Percentiles rank a stretch among this genome's conserved stretches.
phyloP scores from a whole-genome alignment of 2,888 invertebrate species.

The Dusona sp. region DNA sequence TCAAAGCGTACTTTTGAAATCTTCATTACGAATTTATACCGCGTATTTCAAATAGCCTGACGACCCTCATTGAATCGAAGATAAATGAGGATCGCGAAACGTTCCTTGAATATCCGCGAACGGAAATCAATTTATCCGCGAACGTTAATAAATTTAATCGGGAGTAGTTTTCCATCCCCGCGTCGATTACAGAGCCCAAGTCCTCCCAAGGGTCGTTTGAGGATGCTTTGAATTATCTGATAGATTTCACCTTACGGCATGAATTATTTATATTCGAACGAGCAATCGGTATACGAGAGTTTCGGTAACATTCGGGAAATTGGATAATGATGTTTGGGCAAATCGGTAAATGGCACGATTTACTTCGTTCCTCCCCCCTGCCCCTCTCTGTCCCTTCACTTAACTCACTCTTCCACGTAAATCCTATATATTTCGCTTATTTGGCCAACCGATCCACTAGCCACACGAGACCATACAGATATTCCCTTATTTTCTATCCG shows the following conservation, averaged over 20 bases:
- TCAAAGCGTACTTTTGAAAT: constrained; percentile 46
- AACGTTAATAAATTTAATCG: constrained; percentile 66
- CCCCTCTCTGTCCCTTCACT: not conserved
- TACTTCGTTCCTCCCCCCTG: not conserved
- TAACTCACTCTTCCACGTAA: constrained; percentile 21
- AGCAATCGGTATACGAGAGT: constrained; percentile 39
- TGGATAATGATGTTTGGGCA: constrained; percentile 70
- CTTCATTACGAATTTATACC: constrained; percentile 52
- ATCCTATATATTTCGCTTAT: constrained; percentile 50
- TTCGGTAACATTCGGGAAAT: constrained; percentile 56
- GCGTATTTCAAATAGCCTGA: constrained; percentile 2
- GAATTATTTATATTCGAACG: constrained; percentile 63
- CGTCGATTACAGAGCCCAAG: constrained; percentile 4
- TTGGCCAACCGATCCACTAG: constrained; percentile 32
- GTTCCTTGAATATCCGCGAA: constrained; percentile 41
- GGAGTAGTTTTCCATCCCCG: not conserved
- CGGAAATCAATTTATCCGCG: constrained; percentile 60
- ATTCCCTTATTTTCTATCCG: constrained; percentile 1
- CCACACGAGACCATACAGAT: constrained; percentile 14
- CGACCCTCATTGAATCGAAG: constrained; percentile 35
- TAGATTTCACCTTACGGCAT: constrained; percentile 67
- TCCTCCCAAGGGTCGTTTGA: constrained; percentile 49
- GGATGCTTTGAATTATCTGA: constrained; percentile 65
- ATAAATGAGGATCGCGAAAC: constrained; percentile 49
- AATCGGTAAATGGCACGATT: constrained; percentile 49